Evolutionary conservation across 2,888 invertebrate species (phyloP).

Genomic region (Celastrina argiolus): DNA sequence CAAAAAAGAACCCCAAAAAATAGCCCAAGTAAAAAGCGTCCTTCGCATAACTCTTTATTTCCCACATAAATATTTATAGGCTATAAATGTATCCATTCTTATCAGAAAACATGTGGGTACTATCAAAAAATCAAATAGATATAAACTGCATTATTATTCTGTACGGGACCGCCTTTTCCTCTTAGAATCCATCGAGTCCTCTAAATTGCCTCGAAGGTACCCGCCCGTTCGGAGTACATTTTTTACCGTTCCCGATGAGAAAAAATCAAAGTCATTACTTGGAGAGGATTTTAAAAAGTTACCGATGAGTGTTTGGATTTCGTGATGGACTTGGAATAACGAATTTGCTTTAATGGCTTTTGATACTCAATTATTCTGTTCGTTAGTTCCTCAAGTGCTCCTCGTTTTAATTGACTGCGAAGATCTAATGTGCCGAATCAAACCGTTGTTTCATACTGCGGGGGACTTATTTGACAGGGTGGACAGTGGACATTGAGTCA

Average conservation of each 20-base stretch:
- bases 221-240: constrained; percentile 12
- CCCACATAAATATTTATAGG: constrained; percentile 18
- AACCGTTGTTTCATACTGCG: too few relatives aligned
- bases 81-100: constrained; percentile 10
- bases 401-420: background rate
- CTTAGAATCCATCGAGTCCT: constrained; percentile 1
- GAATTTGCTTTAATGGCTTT: constrained; percentile 6
- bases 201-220: background rate
- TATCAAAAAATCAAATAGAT: constrained; percentile 20
- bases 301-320: constrained; percentile 8
- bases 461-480: too few relatives aligned
- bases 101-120: constrained; percentile 20
- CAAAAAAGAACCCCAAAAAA: background rate
- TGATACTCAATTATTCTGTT: background rate
- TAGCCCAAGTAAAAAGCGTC: background rate
- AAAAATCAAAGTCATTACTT: constrained; percentile 13
- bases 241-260: constrained; percentile 8
- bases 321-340: background rate
- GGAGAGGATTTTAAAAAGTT: constrained; percentile 17
- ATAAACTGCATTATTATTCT: constrained; percentile 20
- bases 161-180: constrained; percentile 13
- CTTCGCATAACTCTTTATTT: background rate
- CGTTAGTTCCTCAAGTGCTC: background rate
- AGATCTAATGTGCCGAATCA: background rate
- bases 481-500: too few relatives aligned